Evolutionary conservation across 1,140 invertebrate species (phyloP), one percentile per base, ranked within the genome.

Genomic region (Caerostris darwini): DNA sequence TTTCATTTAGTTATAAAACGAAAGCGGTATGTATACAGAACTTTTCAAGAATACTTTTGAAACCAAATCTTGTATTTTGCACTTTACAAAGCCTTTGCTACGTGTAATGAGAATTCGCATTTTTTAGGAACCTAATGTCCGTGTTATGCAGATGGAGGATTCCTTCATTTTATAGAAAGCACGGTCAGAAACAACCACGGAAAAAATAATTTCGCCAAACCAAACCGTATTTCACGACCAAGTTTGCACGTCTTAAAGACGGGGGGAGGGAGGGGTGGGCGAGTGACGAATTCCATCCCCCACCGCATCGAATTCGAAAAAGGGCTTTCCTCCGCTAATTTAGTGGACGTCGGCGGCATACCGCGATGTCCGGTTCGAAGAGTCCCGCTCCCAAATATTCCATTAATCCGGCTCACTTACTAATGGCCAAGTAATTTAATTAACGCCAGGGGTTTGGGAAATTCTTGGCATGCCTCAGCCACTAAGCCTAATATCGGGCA

Each of bases 391-490:
- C 57, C 82, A 82, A 93, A 71, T 87, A 86, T 87, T 69, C 83
- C 92, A 71, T 77, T 87, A 86, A 86, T 93, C 53, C 81, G 53
- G 64, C 92, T 57, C 85, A 94, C 92, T 94, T 89, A 94, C 92
- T 94, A 94, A 94, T 94, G 92, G 92, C 92, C 92, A 94, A 94
- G 92, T 94, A 94, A 94, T 94, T 94, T 94, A 94, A 94, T 94
- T 94, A 94, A 94, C 92, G 92, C 92, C 85, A 61, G 34, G 86
- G 92, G 92, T 94, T 89, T 88, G 92, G 92, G 58, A 94, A 94
- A 94, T 94, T 94, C 92, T 94, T 94, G 85, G 92, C 92, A 64
- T 94, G 86, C 92, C 92, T 94, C 85, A 94, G 92, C 92, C 92
- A 94, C 92, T 94, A 94, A 94, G 86, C 92, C 92, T 94, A 94